These are phyloP conservation scores for Zygothrica quintamaculata DNA, from an alignment of 2,888 invertebrate species.

Conservation along the genomic window DNA sequence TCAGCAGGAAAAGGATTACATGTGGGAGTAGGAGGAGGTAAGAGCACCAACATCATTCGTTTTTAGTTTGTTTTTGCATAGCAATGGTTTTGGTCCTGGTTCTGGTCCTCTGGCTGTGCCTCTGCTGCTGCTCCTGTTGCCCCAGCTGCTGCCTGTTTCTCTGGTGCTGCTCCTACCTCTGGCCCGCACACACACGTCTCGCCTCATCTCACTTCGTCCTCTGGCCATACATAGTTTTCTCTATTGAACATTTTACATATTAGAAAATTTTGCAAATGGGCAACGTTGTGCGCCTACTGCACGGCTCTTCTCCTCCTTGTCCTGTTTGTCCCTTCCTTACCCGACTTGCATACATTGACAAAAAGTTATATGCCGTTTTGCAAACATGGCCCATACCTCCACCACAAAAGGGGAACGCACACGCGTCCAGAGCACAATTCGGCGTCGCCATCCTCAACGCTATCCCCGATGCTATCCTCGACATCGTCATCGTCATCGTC, in stretches of 20 bases:
- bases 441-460: constrained; percentile 52
- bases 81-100: constrained; percentile 4
- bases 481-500: constrained; percentile 30
- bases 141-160: neutral
- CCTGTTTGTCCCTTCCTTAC: neutral
- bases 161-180: neutral
- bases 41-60: constrained; percentile 47
- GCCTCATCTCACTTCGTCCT: constrained; percentile 35
- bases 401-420: constrained; percentile 53
- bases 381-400: constrained; percentile 1
- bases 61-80: constrained; percentile 66
- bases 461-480: constrained; percentile 47
- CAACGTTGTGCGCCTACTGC: constrained; percentile 60
- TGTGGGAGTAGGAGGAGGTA: neutral
- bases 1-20: constrained; percentile 16
- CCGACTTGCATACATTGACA: constrained; percentile 37
- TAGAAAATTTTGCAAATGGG: constrained; percentile 80
- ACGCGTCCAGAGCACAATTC: constrained; percentile 72
- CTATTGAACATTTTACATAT: constrained; percentile 81
- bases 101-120: constrained; percentile 6
- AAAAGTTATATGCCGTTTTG: constrained; percentile 74
- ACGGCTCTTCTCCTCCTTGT: neutral
- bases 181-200: constrained; percentile 11
- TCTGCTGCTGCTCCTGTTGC: constrained; percentile 5
- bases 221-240: constrained; percentile 75